Base-by-base conservation (phyloP, 2,113 vertebrate genomes). In the Epinephelus cyanopodus region DNA sequence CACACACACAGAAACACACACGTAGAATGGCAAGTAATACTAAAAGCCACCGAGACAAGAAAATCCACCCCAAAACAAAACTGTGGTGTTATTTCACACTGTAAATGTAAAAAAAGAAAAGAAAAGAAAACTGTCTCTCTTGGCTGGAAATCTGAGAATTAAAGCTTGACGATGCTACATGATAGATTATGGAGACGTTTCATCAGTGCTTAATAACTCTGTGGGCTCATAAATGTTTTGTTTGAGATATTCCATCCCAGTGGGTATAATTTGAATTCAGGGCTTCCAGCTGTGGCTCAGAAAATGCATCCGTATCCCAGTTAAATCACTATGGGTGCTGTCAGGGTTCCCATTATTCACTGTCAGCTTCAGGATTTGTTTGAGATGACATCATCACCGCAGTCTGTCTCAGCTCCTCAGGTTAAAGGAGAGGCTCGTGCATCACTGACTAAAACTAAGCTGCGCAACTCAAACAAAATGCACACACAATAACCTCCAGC, bases 251-350 rank as follows among this genome's bases (percentile, higher is more conserved):
- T 76, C 52, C 23, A 54, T 54, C 57, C n/a, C 47, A 79, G 6
- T 50, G 52, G 78, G 65, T 45, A 6, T 72, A 47, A 69, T 84
- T 27, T 72, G 52, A 75, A 72, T 52, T 15, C 25, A 52, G 5
- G 25, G 29, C 83, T 71, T 87, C 83, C 64, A 84, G 82, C 77
- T 92, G 85, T 39, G 75, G 82, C 54, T 63, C 65, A n/a, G 23
- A 83, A 80, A 77, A 80, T 14, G 69, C 56, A 37, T 56, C 48
- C 17, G 15, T 15, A 77, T 67, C 47, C 23, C 33, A 65, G 52
- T 58, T 66, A 79, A 63, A 64, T 58, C 65, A 47, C 62, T 21
- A 14, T 39, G 48, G 53, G 47, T 54, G 52, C 75, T 77, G 66
- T 74, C 63, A 71, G 29, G 10, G 27, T 23, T 77, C 58, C 70